Evolutionary conservation across 2,888 invertebrate species (phyloP).

Genomic region (Platycnemis pennipes): DNA sequence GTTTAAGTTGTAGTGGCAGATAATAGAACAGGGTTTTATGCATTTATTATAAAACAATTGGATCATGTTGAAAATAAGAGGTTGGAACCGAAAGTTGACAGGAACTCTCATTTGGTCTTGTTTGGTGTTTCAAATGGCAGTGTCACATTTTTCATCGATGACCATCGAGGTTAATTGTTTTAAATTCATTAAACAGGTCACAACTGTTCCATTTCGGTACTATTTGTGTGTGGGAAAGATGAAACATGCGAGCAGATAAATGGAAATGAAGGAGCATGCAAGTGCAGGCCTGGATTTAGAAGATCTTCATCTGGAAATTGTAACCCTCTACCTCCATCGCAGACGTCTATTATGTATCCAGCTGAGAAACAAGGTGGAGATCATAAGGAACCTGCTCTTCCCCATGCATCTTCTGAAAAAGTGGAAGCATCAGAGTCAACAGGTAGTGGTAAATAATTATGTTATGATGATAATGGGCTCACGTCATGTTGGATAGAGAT

Average conservation of each 20-base stretch:
- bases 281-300: conserved; percentile 46
- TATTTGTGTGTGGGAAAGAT: conserved; percentile 44
- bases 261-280: background rate
- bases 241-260: conserved; percentile 39
- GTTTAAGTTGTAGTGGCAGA: too few species aligned
- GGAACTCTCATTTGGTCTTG: too few species aligned
- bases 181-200: background rate
- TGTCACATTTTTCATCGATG: too few species aligned
- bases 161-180: background rate
- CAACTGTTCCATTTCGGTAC: background rate
- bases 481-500: too few species aligned
- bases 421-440: background rate
- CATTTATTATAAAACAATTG: too few species aligned
- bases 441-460: background rate
- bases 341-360: background rate
- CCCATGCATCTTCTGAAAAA: background rate
- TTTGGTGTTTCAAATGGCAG: too few species aligned
- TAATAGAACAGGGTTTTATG: too few species aligned
- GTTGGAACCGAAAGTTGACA: too few species aligned
- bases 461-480: background rate
- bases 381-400: background rate
- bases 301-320: background rate
- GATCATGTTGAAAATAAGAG: too few species aligned
- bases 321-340: conserved; percentile 38
- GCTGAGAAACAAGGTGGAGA: background rate